A percentile compares a stretch with the other conserved stretches of the same genome.
phyloP scores from a whole-genome alignment of 2,888 invertebrate species.

The Arge pagana region DNA sequence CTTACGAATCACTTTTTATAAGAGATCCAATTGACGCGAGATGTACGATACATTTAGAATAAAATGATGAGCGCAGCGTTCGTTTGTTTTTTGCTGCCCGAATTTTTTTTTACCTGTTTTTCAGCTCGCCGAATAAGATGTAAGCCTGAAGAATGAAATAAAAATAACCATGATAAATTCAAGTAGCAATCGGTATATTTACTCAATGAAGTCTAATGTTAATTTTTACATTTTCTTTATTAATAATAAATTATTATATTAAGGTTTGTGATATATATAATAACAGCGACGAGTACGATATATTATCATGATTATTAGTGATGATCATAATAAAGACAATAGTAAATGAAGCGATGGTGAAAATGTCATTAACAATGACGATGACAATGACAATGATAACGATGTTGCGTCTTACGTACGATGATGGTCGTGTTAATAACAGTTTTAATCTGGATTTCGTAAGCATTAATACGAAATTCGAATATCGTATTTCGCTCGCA shows the following conservation, averaged over 20 bases:
- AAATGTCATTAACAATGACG: background rate
- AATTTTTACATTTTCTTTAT: slow-evolving; percentile 48
- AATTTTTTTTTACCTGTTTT: too few relatives aligned
- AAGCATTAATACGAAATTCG: too few relatives aligned
- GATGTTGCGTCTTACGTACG: too few relatives aligned
- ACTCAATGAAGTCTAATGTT: background rate
- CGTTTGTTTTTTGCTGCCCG: too few relatives aligned
- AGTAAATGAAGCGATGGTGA: slow-evolving; percentile 1
- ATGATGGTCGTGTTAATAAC: slow-evolving; percentile 42
- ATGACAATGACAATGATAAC: background rate
- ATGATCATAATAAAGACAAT: slow-evolving; percentile 47
- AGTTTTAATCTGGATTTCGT: slow-evolving; percentile 35
- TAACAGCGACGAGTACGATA: slow-evolving; percentile 56
- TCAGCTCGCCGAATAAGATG: too few relatives aligned
- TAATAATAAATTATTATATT: slow-evolving; percentile 56
- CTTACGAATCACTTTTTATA: too few relatives aligned
- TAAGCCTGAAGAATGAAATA: too few relatives aligned
- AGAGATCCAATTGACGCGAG: too few relatives aligned
- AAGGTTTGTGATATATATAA: slow-evolving; percentile 47
- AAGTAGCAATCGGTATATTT: background rate
- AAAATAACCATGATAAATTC: too few relatives aligned
- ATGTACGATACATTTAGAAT: too few relatives aligned
- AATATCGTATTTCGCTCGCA: too few relatives aligned
- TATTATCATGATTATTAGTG: slow-evolving; percentile 51
- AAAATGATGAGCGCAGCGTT: too few relatives aligned